Base-by-base conservation (phyloP, 2,113 vertebrate genomes). In the Hippocampus barbouri region DNA sequence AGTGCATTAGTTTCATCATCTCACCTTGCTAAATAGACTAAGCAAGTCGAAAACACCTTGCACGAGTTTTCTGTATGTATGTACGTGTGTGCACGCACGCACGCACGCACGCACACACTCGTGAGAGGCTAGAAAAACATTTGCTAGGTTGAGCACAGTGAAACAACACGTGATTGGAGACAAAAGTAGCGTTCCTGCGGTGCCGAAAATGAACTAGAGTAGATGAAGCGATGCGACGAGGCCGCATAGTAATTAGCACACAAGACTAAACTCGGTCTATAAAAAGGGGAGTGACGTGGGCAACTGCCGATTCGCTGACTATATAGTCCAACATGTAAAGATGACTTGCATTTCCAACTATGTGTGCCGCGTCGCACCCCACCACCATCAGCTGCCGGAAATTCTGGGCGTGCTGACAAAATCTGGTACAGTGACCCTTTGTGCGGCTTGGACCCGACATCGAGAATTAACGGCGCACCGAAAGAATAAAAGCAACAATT, bases 361-460 rank as follows among this genome's bases (percentile, higher is more conserved):
- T 86, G 79, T 79, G 71, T 69, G 62, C 66, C 69, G 69, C 62
- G 45, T 76, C 69, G 64, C 77, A 73, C 57, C 77, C 71, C 59
- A 72, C 72, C 59, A 62, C 54, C 69, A 80, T 85, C 70, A 85
- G 81, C 82, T 85, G 83, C 78, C 77, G 43, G 68, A 47, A 81
- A 79, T 81, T 81, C 77, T 83, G 79, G 74, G 72, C 72, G 67
- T 67, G 57, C 57, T 85, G 78, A 83, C 79, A 85, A 82, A 75
- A 80, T 77, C 47, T 57, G 69, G 75, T 85, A 64, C 38, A 64
- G 62, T 64, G 62, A 64, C 62, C 38, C 62, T 45, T 65, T 65
- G 63, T 65, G 23, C 40, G 40, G 40, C 40, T 10, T 14, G 14
- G 64, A 27, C 64, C n/a, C 41, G n/a, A 63, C 2, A 12, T 11